Base-by-base conservation (phyloP, 2,888 invertebrate species). In the Cephalotes varians region DNA sequence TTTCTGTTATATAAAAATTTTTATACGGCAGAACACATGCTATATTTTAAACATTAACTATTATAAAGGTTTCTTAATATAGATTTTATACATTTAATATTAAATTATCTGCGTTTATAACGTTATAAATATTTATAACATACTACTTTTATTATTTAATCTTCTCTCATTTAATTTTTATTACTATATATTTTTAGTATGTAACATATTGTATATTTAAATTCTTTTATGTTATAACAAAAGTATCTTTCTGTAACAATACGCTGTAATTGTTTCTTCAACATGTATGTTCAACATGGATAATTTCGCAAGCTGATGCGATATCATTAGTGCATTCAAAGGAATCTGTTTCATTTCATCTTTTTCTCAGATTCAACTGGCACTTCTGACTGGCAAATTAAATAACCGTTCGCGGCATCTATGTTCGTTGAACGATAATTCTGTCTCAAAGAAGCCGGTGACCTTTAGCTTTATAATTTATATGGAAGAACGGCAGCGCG, bases 391-490 rank as follows among this genome's bases (percentile, higher is more conserved):
- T 34, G 6, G 54, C 72, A 74, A 86, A 83, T 85, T 81, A 84
- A 87, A 87, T 85, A 84, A 79, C 62, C 71, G 79, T 84, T 85
- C 81, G 34, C 81, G 80, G 86, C 71, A 86, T 81, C 47, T 69
- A 51, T 73, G 72, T 40, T 25, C 73, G 49, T 83, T 79, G 86
- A 88, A 83, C 86, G 81, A 88, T 82, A 77, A 83, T 89, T 86
- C 89, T 82, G 76, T 84, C 88, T 85, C 82, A 86, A 85, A 90
- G 89, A 87, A 90, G 87, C 88, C 90, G 85, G 87, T 92, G 91
- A 93, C 93, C 93, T 93, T 93, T 93, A 91, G 85, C 82, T 85
- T 88, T 88, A 88, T 92, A 92, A 93, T 92, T 93, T 92, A 93
- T 93, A 91, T 89, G 85, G 88, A 87, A 90, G 86, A 83, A 91